phyloP scores from a whole-genome alignment of 2,888 invertebrate species.

The Pollenia angustigena region DNA sequence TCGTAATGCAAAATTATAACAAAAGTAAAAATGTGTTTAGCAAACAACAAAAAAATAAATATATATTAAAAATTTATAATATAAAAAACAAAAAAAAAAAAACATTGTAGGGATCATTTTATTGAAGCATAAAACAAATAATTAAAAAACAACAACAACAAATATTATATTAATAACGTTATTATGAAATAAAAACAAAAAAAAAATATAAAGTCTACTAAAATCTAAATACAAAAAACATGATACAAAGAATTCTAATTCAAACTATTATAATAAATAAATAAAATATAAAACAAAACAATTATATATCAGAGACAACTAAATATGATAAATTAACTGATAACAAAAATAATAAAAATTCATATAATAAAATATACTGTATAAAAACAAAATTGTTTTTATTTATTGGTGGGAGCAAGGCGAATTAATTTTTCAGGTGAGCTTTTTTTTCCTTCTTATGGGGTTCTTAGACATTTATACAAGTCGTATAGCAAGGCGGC shows the following conservation, averaged over 20 bases:
- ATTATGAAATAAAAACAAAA: conserved; percentile 64
- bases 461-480: too few species aligned
- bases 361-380: conserved; percentile 70
- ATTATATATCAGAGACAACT: conserved; percentile 71
- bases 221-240: conserved; percentile 67
- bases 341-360: conserved; percentile 68
- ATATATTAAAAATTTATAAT: conserved; percentile 41
- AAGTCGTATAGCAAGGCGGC: too few species aligned
- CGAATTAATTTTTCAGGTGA: too few species aligned
- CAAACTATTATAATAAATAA: conserved; percentile 71
- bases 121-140: conserved; percentile 71
- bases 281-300: conserved; percentile 63
- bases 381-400: conserved; percentile 41
- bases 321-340: conserved; percentile 74
- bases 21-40: conserved; percentile 46
- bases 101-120: conserved; percentile 73
- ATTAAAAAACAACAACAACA: conserved; percentile 66
- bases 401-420: neutral
- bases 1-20: conserved; percentile 45
- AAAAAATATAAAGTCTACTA: conserved; percentile 72
- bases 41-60: conserved; percentile 36
- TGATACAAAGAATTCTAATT: conserved; percentile 76
- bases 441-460: too few species aligned
- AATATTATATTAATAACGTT: conserved; percentile 63
- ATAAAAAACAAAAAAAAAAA: conserved; percentile 53